phyloP scores from a whole-genome alignment of 2,113 vertebrate genomes.

The Hassar affinis region DNA sequence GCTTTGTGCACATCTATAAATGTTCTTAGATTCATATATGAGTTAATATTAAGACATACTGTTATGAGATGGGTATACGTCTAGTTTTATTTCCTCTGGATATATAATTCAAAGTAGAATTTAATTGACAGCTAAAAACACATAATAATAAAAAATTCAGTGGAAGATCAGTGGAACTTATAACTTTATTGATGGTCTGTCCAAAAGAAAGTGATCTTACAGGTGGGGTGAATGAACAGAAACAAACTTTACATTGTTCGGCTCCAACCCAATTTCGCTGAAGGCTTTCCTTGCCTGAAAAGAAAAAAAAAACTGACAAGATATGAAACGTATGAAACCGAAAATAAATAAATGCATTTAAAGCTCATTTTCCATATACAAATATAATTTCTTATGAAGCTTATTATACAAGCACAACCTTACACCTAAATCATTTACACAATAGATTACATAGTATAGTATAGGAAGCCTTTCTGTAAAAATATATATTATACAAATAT shows the following conservation, averaged over 20 bases:
- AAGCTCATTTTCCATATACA: slow-evolving; percentile 84
- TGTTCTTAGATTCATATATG: slow-evolving; percentile 6
- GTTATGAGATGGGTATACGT: background rate
- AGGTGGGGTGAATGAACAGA: slow-evolving; percentile 57
- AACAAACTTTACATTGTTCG: slow-evolving; percentile 39
- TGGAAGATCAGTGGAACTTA: slow-evolving; percentile 47
- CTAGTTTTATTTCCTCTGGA: background rate
- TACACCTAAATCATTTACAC: slow-evolving; percentile 72
- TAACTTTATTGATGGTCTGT: slow-evolving; percentile 69
- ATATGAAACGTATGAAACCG: slow-evolving; percentile 71
- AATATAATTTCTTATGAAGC: slow-evolving; percentile 77
- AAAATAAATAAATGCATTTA: slow-evolving; percentile 89
- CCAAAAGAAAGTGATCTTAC: slow-evolving; percentile 50
- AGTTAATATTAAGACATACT: background rate
- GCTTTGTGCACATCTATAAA: background rate
- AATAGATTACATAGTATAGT: slow-evolving; percentile 55
- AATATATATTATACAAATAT: slow-evolving; percentile 55
- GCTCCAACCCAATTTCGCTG: slow-evolving; percentile 39
- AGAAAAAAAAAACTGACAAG: slow-evolving; percentile 43
- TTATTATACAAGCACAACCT: slow-evolving; percentile 79
- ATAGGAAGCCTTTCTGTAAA: slow-evolving; percentile 53
- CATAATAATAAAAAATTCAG: slow-evolving; percentile 31
- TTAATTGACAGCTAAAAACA: background rate
- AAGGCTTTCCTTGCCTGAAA: slow-evolving; percentile 26
- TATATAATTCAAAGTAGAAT: background rate